Conservation (phyloP, 2,888 invertebrate genomes). For the Teleogryllus oceanicus region DNA sequence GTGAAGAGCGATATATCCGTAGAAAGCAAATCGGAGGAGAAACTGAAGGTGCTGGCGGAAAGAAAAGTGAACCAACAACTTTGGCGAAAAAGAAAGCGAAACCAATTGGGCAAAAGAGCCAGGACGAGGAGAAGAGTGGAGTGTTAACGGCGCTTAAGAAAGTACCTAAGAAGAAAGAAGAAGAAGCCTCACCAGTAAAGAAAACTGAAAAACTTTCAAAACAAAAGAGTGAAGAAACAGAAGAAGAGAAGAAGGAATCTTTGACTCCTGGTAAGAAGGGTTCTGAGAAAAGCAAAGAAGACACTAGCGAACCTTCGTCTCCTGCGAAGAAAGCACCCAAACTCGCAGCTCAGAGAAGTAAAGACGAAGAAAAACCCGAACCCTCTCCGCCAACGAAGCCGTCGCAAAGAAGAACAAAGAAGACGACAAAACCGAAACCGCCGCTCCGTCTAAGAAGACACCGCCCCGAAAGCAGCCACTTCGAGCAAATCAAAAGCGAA, state of each 20-base stretch:
- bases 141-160: too few relatives aligned
- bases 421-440: background rate
- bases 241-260: too few relatives aligned
- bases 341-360: background rate
- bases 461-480: background rate
- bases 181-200: too few relatives aligned
- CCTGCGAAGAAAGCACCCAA: background rate
- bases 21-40: too few relatives aligned
- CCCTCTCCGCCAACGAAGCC: background rate
- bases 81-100: background rate
- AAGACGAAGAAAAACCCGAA: background rate
- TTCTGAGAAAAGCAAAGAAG: background rate
- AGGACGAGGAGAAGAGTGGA: background rate
- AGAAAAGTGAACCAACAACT: too few relatives aligned
- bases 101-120: background rate
- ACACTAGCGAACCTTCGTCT: background rate
- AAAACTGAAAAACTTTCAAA: too few relatives aligned
- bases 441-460: too few relatives aligned
- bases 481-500: background rate
- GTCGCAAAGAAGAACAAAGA: background rate
- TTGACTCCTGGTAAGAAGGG: background rate
- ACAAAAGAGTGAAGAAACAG: too few relatives aligned
- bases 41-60: too few relatives aligned
- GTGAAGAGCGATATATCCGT: too few relatives aligned
- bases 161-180: too few relatives aligned